phyloP scores from a whole-genome alignment of 2,797 vertebrate genomes.

The Eleutherodactylus coqui region DNA sequence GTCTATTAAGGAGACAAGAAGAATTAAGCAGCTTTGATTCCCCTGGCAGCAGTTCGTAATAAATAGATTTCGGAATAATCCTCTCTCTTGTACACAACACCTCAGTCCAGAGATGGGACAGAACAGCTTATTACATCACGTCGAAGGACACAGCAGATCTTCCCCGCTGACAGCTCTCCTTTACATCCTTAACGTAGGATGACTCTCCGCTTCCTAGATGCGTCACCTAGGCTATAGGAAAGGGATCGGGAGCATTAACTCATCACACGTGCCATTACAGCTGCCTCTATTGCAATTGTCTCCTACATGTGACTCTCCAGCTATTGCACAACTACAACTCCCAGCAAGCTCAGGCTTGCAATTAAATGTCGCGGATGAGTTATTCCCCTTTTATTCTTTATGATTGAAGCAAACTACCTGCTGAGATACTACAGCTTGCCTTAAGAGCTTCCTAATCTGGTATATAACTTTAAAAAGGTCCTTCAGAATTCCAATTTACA shows the following conservation, averaged over 20 bases:
- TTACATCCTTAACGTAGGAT: too few relatives aligned
- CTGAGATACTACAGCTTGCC: not conserved
- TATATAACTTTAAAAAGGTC: not conserved
- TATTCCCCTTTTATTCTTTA: not conserved
- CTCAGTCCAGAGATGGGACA: conserved; percentile 13
- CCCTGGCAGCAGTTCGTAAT: conserved; percentile 21
- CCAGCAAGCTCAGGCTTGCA: not conserved
- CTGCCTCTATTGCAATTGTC: not conserved
- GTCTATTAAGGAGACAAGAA: conserved; percentile 34
- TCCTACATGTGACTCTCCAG: not conserved
- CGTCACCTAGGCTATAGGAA: too few relatives aligned
- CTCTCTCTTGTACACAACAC: conserved; percentile 12
- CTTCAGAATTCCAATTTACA: not conserved
- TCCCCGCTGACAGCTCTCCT: not conserved
- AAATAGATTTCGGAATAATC: conserved; percentile 53
- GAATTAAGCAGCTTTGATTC: conserved; percentile 50
- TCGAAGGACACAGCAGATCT: not conserved
- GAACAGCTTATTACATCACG: not conserved
- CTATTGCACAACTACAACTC: not conserved
- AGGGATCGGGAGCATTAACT: too few relatives aligned
- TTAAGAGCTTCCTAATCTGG: not conserved
- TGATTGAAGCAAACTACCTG: not conserved
- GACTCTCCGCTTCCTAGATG: not conserved
- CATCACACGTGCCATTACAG: not conserved
- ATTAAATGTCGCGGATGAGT: not conserved